These are phyloP conservation scores for Aquatica leii DNA, from an alignment of 2,888 invertebrate genomes.

Conservation along the genomic window DNA sequence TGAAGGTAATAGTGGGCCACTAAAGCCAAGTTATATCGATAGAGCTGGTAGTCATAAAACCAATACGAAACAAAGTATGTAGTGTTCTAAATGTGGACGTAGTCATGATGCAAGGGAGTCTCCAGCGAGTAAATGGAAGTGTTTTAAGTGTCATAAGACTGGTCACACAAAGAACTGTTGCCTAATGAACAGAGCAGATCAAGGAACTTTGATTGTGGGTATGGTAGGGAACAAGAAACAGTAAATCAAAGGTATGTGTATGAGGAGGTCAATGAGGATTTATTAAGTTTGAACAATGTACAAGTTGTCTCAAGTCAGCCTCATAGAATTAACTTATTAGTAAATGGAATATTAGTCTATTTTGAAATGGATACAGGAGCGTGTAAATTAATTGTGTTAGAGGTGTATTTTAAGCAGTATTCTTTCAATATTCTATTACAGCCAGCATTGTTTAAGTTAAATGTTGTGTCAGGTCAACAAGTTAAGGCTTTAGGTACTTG, in stretches of 20 bases:
- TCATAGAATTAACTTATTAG: not conserved
- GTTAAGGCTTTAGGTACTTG: conserved; percentile 22
- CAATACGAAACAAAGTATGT: too few species aligned
- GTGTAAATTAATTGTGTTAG: too few species aligned
- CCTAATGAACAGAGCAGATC: not conserved
- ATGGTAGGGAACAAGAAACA: not conserved
- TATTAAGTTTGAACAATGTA: too few species aligned
- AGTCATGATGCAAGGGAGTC: too few species aligned
- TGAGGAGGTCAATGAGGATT: conserved; percentile 1
- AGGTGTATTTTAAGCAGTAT: conserved; percentile 13
- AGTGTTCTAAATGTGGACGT: too few species aligned
- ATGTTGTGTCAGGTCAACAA: too few species aligned
- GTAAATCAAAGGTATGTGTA: not conserved
- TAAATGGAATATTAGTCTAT: conserved; percentile 51
- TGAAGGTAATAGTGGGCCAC: too few species aligned
- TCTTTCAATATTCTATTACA: conserved; percentile 17
- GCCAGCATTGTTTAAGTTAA: too few species aligned
- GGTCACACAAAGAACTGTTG: not conserved
- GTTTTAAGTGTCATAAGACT: not conserved
- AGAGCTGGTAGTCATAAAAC: too few species aligned
- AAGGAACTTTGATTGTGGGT: not conserved
- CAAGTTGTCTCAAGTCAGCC: not conserved
- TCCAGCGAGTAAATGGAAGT: too few species aligned
- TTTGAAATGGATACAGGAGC: conserved; percentile 64
- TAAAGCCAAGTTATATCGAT: too few species aligned